Evolutionary conservation across 2,888 invertebrate genomes (phyloP).

Genomic region (Pimpla rufipes): DNA sequence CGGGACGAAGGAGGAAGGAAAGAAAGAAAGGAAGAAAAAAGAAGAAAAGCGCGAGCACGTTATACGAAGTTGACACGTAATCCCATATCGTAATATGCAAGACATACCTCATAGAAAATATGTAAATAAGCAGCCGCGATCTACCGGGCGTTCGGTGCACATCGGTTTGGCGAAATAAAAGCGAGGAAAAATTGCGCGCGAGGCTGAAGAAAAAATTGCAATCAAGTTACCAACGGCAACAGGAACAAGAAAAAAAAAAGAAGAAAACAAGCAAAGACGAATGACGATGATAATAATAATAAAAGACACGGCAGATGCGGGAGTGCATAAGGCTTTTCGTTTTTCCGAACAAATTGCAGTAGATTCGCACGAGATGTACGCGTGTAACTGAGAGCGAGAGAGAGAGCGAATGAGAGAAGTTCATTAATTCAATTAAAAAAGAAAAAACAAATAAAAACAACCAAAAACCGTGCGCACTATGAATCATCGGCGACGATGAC

Average conservation of each 20-base stretch:
- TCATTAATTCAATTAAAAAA: slow-evolving; percentile 28
- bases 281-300: slow-evolving; percentile 71
- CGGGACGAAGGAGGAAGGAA: slow-evolving; percentile 39
- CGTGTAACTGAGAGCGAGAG: slow-evolving; percentile 12
- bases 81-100: slow-evolving; percentile 79
- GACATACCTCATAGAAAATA: slow-evolving; percentile 77
- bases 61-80: slow-evolving; percentile 63
- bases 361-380: slow-evolving; percentile 30
- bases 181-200: slow-evolving; percentile 39
- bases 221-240: slow-evolving; percentile 42
- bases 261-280: slow-evolving; percentile 62
- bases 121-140: slow-evolving; percentile 71
- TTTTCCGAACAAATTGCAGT: slow-evolving; percentile 3
- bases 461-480: slow-evolving; percentile 37
- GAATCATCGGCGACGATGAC: slow-evolving; percentile 43
- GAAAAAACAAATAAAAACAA: slow-evolving; percentile 6
- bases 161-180: slow-evolving; percentile 31
- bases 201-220: slow-evolving; percentile 43
- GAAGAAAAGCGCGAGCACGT: slow-evolving; percentile 61
- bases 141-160: slow-evolving; percentile 46
- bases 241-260: slow-evolving; percentile 25
- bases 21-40: slow-evolving; percentile 37
- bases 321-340: slow-evolving; percentile 28
- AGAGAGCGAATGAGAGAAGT: slow-evolving; percentile 13
- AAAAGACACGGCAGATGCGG: slow-evolving; percentile 45